Evolutionary conservation across 2,797 vertebrate species (phyloP).

Genomic region (Micromesistius poutassou): DNA sequence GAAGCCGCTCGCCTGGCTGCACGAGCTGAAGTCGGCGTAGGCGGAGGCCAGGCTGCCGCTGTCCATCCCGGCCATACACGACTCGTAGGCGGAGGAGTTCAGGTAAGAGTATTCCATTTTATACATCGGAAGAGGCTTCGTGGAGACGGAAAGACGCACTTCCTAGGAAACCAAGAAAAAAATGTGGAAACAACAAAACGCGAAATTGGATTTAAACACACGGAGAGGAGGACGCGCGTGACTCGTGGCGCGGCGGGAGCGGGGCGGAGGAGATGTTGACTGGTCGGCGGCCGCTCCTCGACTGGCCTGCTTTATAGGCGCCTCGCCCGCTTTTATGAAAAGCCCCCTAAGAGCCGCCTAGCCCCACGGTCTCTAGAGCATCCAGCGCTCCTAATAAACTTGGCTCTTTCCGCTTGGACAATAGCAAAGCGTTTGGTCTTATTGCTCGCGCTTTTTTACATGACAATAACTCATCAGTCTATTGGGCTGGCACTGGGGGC

Average conservation of each 20-base stretch:
- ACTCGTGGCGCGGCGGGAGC: constrained; percentile 64
- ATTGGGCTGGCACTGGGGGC: constrained; percentile 99
- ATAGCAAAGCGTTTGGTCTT: constrained; percentile 99
- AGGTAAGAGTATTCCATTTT: constrained; percentile 99
- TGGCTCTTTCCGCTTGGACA: constrained; percentile 99
- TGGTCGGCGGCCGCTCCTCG: constrained; percentile 96
- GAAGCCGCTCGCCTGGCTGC: constrained; percentile 99
- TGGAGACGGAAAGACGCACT: constrained; percentile 75
- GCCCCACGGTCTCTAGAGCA: constrained; percentile 99
- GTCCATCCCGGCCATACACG: constrained; percentile 99
- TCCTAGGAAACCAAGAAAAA: constrained; percentile 58
- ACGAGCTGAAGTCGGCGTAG: constrained; percentile 99
- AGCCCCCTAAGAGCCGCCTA: constrained; percentile 99
- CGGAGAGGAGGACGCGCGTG: constrained; percentile 44
- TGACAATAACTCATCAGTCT: constrained; percentile 99
- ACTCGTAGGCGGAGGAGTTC: constrained; percentile 99
- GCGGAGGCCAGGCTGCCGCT: constrained; percentile 98
- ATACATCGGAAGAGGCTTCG: constrained; percentile 99
- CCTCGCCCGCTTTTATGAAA: constrained; percentile 99
- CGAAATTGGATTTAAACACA: constrained; percentile 61
- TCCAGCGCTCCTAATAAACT: constrained; percentile 99
- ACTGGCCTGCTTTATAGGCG: constrained; percentile 99
- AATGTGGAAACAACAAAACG: constrained; percentile 21
- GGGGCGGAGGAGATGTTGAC: constrained; percentile 90
- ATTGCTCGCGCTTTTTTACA: constrained; percentile 99